Evolutionary conservation across 2,797 vertebrate genomes (phyloP).

Genomic region (Hydrophis major): DNA sequence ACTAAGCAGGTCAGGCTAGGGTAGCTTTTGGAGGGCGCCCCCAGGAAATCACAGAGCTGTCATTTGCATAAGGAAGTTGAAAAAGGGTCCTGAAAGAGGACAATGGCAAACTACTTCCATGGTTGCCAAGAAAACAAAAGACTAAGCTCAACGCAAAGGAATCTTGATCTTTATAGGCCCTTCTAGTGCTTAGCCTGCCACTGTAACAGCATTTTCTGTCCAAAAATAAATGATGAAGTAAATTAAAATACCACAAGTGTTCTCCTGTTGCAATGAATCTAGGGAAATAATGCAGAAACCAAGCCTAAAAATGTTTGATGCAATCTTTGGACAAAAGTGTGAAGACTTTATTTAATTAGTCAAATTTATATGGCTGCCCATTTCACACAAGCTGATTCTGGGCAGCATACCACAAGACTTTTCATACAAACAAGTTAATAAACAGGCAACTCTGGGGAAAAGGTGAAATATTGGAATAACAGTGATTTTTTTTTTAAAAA

Average conservation of each 20-base stretch:
- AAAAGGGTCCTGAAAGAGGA: background rate
- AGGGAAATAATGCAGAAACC: background rate
- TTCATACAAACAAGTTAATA: background rate
- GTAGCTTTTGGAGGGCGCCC: background rate
- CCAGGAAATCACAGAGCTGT: background rate
- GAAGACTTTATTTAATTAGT: background rate
- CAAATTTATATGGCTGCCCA: background rate
- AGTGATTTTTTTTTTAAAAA: background rate
- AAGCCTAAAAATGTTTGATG: background rate
- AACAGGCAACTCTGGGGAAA: background rate
- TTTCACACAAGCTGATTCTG: background rate
- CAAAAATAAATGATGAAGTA: background rate
- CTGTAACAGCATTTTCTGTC: background rate
- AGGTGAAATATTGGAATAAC: background rate
- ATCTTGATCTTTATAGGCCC: background rate
- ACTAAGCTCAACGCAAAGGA: background rate
- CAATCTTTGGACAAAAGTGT: background rate
- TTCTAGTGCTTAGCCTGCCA: background rate
- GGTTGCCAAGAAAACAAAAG: background rate
- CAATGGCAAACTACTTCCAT: background rate
- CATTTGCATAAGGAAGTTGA: background rate
- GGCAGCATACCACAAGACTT: background rate
- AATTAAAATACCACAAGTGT: background rate
- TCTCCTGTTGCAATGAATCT: background rate
- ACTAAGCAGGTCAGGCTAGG: background rate